Base-by-base conservation (phyloP, 2,113 vertebrate genomes). In the Falcunculus frontatus region DNA sequence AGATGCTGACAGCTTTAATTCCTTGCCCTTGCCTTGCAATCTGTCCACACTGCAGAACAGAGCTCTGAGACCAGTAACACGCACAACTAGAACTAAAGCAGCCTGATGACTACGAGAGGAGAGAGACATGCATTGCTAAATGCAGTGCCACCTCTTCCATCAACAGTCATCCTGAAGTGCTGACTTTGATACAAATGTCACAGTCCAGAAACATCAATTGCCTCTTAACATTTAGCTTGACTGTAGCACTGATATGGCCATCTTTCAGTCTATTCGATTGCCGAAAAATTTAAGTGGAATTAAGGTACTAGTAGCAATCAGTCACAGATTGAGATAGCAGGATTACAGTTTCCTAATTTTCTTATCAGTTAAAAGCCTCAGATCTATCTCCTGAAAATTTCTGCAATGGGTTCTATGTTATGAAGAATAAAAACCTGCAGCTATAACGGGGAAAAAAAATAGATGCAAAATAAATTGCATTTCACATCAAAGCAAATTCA, bases 401-500 rank as follows among this genome's bases (percentile, higher is more conserved):
- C 63, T 73, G 25, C 74, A 74, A 55, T 39, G 27, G 8, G 9
- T 76, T 95, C 33, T 81, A 39, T 69, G 52, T 80, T 93, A 59
- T 7, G 29, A 74, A 84, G 60, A 68, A 90, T 39, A 17, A 80
- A 94, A 85, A 78, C 41, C 39, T 86, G 60, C 39, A 76, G 25
- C 41, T 67, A 5, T 65, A 86, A 50, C 0, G 10, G 44, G 44
- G 62, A 94, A 78, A 92, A 63, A 69, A 93, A 93, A 82, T 10
- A 35, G 46, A 76, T 46, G 46, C 41, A 88, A 93, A 95, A 96
- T 70, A 91, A 76, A 91, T 87, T 84, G 57, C 26, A 76, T 90
- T 88, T 93, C 80, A 50, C 41, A 62, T 64, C 33, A 94, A 88
- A 95, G 41, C 23, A 83, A 95, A 86, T 75, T 86, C 56, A 89